These are phyloP conservation scores for Meloidogyne exigua DNA, from an alignment of 1,140 invertebrate species.

Conservation along the genomic window DNA sequence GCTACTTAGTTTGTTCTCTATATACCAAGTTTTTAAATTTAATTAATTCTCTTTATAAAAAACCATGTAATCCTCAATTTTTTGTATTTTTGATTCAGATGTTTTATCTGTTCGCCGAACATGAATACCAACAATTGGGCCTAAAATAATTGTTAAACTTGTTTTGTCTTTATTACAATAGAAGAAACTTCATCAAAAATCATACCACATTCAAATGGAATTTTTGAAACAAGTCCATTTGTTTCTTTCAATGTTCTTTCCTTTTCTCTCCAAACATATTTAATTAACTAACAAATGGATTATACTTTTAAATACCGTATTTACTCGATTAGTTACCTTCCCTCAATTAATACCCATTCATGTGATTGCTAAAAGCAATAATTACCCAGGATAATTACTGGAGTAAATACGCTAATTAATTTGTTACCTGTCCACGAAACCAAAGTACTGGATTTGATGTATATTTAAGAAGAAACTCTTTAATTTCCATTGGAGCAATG, in stretches of 20 bases:
- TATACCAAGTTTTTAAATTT: too few species aligned
- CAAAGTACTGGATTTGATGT: slow-evolving; percentile 83
- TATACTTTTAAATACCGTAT: too few species aligned
- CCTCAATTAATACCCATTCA: too few species aligned
- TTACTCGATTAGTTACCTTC: too few species aligned
- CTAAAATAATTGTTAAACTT: too few species aligned
- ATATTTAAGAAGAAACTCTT: slow-evolving; percentile 75
- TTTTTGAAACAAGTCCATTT: not conserved
- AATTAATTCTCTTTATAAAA: too few species aligned
- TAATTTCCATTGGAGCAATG: slow-evolving; percentile 71
- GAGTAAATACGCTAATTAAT: too few species aligned
- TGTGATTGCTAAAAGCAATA: too few species aligned
- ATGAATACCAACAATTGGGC: slow-evolving; percentile 75
- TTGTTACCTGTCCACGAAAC: not conserved
- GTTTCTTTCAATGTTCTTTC: not conserved
- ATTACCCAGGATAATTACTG: too few species aligned
- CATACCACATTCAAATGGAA: not conserved
- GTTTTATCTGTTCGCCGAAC: slow-evolving; percentile 95
- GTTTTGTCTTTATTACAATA: too few species aligned
- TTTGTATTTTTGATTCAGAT: slow-evolving; percentile 91
- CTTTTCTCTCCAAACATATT: not conserved
- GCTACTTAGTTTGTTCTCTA: too few species aligned
- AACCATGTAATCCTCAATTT: slow-evolving; percentile 93
- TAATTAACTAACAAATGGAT: slow-evolving; percentile 15
- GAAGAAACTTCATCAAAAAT: too few species aligned